Evolutionary conservation across 2,113 vertebrate genomes (phyloP), one percentile per base, ranked within the genome.

Genomic region (Megaleporinus macrocephalus): DNA sequence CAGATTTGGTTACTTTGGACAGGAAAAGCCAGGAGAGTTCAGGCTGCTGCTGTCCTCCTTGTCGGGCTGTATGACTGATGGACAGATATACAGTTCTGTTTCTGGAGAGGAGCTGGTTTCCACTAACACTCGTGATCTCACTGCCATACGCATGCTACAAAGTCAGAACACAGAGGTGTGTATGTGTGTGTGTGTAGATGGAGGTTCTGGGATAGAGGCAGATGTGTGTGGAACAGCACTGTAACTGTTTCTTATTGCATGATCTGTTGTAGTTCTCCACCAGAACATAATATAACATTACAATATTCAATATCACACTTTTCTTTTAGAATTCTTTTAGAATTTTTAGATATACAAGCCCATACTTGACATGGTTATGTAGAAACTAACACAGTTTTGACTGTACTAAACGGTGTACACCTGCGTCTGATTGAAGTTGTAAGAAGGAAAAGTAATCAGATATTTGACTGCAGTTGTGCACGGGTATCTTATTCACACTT

Each of bases 1-100:
- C 85, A 99, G 97, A 86, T 98, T 93, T 47, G 98, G 98, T 5
- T 98, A 99, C 93, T 98, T 97, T 71, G 96, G 97, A 22, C 93
- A 88, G 71, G 92, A 91, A 57, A 93, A 91, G 1, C 90, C 95
- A 0, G 94, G 94, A 69, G 93, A 94, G 76, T 93, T 97, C 76
- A 94, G 92, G 72, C 91, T 99, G 22, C 83, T 99, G 88, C 92
- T 98, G 82, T 97, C 95, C 86, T 95, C 90, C 13, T 73, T 97
- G 29, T 97, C 95, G 4, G 97, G 95, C 2, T 96, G 97, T 87
- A 87, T 98, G 82, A 97, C 97, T 0, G 95, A 96, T 1, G 96
- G 96, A 16, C 90, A 93, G 87, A 92, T 97, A 81, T 94, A 93
- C 44, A 72, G 96, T 80, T 96, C 95, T 4, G 91, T 83, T 33